Evolutionary conservation across 2,113 vertebrate genomes (phyloP).

Genomic region (Mohoua ochrocephala): DNA sequence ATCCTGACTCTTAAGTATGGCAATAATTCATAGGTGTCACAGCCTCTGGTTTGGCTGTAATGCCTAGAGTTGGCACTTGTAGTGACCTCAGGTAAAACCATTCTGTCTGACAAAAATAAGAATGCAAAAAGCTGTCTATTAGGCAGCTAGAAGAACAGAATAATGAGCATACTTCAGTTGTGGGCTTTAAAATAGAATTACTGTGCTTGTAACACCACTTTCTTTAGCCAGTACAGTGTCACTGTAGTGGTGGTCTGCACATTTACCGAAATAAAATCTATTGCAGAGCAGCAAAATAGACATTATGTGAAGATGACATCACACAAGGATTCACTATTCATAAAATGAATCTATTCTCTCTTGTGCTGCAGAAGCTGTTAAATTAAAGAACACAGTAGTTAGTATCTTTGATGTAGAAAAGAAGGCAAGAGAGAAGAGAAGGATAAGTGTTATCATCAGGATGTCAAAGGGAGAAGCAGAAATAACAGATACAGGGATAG

Average conservation of each 20-base stretch:
- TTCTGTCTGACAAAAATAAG: neutral
- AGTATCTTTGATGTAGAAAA: conserved; percentile 43
- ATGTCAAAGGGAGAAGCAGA: neutral
- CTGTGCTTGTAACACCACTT: neutral
- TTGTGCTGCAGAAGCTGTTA: conserved; percentile 41
- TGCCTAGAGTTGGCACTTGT: neutral
- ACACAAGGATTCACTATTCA: conserved; percentile 7
- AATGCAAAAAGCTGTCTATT: neutral
- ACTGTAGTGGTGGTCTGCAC: neutral
- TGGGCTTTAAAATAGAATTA: neutral
- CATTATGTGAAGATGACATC: neutral
- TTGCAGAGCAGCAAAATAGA: conserved; percentile 14
- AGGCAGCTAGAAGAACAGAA: neutral
- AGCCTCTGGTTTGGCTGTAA: neutral
- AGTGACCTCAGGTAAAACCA: neutral
- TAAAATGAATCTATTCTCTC: conserved; percentile 50
- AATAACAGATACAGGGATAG: neutral
- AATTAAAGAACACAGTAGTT: conserved; percentile 57
- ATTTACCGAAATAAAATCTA: neutral
- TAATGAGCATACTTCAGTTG: neutral
- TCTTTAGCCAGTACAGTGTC: neutral
- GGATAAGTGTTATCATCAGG: neutral
- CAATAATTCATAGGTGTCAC: neutral
- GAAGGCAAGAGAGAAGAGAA: conserved; percentile 5
- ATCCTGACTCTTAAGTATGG: neutral